A percentile compares a stretch with the other conserved stretches of the same genome.
Evolutionary conservation across 2,113 vertebrate species (phyloP).

Genomic region (Corythaixoides concolor): DNA sequence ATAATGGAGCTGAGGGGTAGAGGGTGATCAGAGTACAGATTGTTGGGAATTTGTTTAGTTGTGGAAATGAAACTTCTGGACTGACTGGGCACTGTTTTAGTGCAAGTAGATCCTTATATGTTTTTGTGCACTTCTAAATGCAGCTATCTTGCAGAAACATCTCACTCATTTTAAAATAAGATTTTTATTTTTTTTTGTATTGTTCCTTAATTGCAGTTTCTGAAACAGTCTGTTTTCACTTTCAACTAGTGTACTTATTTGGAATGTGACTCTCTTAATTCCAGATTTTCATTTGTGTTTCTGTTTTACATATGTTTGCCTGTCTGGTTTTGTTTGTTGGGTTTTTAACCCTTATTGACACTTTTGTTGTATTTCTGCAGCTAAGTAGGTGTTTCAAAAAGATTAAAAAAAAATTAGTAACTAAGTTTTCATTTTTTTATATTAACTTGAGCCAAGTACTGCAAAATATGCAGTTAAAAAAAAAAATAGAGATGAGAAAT

Average conservation of each 20-base stretch:
- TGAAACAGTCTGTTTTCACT: not conserved
- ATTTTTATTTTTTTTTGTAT: not conserved
- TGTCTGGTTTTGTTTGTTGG: not conserved
- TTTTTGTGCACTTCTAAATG: not conserved
- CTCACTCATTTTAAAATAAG: not conserved
- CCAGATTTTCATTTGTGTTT: not conserved
- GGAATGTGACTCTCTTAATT: not conserved
- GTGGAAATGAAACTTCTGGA: not conserved
- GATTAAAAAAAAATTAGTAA: too few species aligned
- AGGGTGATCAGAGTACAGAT: not conserved
- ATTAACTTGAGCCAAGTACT: not conserved
- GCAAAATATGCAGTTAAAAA: not conserved
- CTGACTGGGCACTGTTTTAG: not conserved
- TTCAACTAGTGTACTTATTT: not conserved
- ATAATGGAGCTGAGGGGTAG: not conserved
- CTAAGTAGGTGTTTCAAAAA: not conserved
- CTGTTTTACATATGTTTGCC: not conserved
- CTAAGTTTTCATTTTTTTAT: too few species aligned
- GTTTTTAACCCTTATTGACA: not conserved
- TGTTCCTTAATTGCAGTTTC: not conserved
- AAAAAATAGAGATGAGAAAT: not conserved
- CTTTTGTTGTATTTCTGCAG: not conserved
- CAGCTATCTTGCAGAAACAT: not conserved
- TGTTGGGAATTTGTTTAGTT: not conserved
- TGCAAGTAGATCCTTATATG: not conserved